Evolutionary conservation across 2,888 invertebrate species (phyloP).

Genomic region (Cataglyphis albicans): DNA sequence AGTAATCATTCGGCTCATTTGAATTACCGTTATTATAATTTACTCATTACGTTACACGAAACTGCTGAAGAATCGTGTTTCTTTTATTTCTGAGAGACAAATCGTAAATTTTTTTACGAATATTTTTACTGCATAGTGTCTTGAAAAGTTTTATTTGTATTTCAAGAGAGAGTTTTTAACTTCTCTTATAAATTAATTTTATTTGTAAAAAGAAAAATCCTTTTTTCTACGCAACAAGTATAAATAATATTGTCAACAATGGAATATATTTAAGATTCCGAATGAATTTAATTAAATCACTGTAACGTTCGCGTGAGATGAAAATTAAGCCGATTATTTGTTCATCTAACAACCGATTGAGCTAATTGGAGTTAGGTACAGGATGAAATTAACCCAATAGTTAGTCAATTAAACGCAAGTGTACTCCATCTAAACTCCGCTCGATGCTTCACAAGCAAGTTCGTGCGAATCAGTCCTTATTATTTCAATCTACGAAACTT

Average conservation of each 20-base stretch:
- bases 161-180: neutral
- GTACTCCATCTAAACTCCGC: conserved; percentile 35
- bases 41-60: neutral
- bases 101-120: neutral
- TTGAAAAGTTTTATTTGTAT: neutral
- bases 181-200: neutral
- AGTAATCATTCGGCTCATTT: neutral
- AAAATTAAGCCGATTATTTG: conserved; percentile 33
- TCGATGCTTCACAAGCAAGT: conserved; percentile 34
- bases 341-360: conserved; percentile 39
- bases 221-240: neutral
- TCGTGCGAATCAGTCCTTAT: conserved; percentile 30
- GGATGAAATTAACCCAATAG: conserved; percentile 47
- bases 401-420: conserved; percentile 37
- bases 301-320: neutral
- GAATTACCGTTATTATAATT: neutral
- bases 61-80: neutral
- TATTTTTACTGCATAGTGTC: neutral
- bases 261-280: neutral
- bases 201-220: neutral
- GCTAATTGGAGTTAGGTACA: conserved; percentile 32
- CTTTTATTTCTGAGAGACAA: conserved; percentile 5
- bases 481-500: conserved; percentile 44
- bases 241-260: neutral
- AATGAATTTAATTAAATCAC: neutral